Evolutionary conservation across 2,113 vertebrate species (phyloP), one percentile per base, ranked within the genome.

Genomic region (Nestor notabilis): DNA sequence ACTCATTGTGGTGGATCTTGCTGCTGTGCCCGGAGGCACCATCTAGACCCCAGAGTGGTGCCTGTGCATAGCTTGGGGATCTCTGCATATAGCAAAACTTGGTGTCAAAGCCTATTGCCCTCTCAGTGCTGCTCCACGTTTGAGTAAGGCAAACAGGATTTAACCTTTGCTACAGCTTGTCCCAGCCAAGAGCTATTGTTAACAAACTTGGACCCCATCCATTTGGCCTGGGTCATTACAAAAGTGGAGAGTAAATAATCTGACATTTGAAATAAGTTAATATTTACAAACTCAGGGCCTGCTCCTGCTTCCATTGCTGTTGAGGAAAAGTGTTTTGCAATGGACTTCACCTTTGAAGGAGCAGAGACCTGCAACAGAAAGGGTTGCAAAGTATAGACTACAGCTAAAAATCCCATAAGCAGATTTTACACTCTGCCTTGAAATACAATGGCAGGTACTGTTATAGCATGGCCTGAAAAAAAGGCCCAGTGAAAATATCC

Each of bases 131-230:
- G n/a, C 83, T 94, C 79, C 60, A 17, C 13, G 2, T 68, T 71
- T 3, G 14, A 84, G 65, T 35, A 78, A 74, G 83, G 76, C 93
- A 96, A 97, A 95, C 95, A 96, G 96, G 97, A 96, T 95, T 96
- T 95, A 93, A 97, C 95, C 96, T 96, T 93, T 96, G 95, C 90
- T 14, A 93, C 10, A 2, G 83, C 49, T 37, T 72, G 90, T 96
- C 96, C 92, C 56, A 33, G 95, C 95, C 95, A 95, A 96, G 77
- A 95, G 94, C 93, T 96, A 95, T 96, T 96, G 96, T 96, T 97
- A 96, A 97, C 92, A 95, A 79, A 91, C 80, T 71, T 97, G 97
- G 96, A 91, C 65, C 35, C 23, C 0, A 0, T 71, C 93, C 96
- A 96, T 37, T 75, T 96, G 95, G 93, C 97, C 86, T 23, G 55